These are phyloP conservation scores for Orthosia incerta DNA, from an alignment of 2,888 invertebrate species.

Conservation along the genomic window DNA sequence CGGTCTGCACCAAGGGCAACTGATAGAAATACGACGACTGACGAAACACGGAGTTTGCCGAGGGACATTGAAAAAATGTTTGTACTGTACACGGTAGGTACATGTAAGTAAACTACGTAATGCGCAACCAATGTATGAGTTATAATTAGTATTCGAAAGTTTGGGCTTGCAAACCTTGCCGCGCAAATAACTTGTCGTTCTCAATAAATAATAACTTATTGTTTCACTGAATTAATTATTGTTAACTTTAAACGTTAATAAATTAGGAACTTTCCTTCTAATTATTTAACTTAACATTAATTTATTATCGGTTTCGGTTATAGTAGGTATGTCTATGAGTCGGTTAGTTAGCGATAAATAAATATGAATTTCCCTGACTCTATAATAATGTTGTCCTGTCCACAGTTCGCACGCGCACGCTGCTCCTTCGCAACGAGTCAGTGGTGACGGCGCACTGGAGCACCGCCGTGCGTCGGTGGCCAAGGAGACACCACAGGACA, in stretches of 20 bases:
- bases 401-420: slow-evolving; percentile 71
- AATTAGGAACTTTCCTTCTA: not conserved
- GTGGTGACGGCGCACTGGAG: slow-evolving; percentile 73
- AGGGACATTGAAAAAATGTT: no score
- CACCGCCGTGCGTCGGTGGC: slow-evolving; percentile 72
- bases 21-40: no score
- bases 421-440: slow-evolving; percentile 76
- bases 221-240: slow-evolving; percentile 9
- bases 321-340: no score
- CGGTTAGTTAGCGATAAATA: no score
- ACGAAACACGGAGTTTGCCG: no score
- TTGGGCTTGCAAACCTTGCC: not conserved
- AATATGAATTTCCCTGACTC: no score
- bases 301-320: not conserved
- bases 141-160: not conserved
- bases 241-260: slow-evolving; percentile 11
- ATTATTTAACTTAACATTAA: not conserved
- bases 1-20: no score
- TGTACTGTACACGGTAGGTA: not conserved
- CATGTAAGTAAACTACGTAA: not conserved
- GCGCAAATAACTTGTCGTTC: not conserved
- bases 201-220: slow-evolving; percentile 2
- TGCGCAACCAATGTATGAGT: not conserved
- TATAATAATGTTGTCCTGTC: no score
- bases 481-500: slow-evolving; percentile 57